Conservation (phyloP, 2,888 invertebrate genomes). For the Hecatera dysodea region DNA sequence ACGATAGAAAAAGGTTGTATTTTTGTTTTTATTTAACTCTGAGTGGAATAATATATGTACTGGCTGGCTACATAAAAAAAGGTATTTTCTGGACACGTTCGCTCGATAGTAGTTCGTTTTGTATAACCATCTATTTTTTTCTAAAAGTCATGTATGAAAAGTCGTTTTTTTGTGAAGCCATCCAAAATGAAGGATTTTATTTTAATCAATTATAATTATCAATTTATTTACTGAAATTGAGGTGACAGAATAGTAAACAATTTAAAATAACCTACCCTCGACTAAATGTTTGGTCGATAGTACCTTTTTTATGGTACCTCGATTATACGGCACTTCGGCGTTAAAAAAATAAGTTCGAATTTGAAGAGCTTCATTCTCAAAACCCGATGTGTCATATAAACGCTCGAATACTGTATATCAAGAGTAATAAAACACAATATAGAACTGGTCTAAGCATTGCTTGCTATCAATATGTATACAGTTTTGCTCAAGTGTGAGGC, state of each 20-base stretch:
- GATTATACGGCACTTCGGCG: neutral
- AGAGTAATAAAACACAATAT: neutral
- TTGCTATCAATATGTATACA: neutral
- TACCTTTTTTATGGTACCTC: neutral
- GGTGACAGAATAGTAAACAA: slow-evolving; percentile 48
- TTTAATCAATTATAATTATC: slow-evolving; percentile 11
- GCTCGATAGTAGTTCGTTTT: neutral
- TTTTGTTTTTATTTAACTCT: slow-evolving; percentile 33
- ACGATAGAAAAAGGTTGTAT: slow-evolving; percentile 70
- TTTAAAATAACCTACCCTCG: neutral
- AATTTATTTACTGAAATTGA: slow-evolving; percentile 28
- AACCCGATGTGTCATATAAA: neutral
- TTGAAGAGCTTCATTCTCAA: neutral
- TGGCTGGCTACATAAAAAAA: slow-evolving; percentile 24
- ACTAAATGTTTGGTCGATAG: slow-evolving; percentile 7
- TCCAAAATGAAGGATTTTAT: slow-evolving; percentile 1
- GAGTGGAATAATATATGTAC: neutral
- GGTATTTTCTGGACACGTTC: neutral
- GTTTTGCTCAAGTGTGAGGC: neutral
- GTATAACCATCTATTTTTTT: neutral
- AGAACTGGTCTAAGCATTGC: neutral
- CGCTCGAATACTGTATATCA: neutral
- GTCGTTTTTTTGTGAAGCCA: slow-evolving; percentile 32
- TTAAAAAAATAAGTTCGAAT: neutral
- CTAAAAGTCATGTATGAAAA: neutral